Percentiles rank a stretch among this genome's conserved stretches.
phyloP scores from a whole-genome alignment of 2,113 vertebrate species.

The Mandrillus leucophaeus region DNA sequence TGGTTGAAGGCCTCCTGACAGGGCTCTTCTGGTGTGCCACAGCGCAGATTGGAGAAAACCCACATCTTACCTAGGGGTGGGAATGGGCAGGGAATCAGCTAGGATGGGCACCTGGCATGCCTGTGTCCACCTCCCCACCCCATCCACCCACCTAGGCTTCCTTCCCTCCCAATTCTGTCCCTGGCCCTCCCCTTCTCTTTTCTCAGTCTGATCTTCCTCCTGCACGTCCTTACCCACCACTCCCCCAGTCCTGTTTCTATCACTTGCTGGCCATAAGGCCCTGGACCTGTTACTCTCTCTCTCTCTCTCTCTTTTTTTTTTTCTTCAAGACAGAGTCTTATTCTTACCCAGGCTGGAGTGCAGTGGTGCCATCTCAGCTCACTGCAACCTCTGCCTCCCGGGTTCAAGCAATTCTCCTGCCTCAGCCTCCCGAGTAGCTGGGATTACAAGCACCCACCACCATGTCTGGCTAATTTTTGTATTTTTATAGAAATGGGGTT shows the following conservation, averaged over 20 bases:
- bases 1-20: conserved; percentile 57
- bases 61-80: conserved; percentile 67
- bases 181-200: not conserved
- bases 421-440: too few relatives aligned
- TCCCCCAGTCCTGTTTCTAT: not conserved
- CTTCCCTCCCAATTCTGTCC: not conserved
- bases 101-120: not conserved
- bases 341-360: too few relatives aligned
- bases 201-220: not conserved
- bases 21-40: conserved; percentile 47
- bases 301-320: too few relatives aligned
- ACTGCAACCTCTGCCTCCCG: too few relatives aligned
- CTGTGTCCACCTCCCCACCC: not conserved
- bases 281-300: not conserved
- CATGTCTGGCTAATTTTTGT: too few relatives aligned
- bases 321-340: too few relatives aligned
- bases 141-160: not conserved
- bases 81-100: not conserved
- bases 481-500: too few relatives aligned
- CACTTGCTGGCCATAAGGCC: not conserved
- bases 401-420: too few relatives aligned
- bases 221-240: not conserved
- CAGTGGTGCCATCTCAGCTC: too few relatives aligned
- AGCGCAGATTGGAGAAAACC: conserved; percentile 72
- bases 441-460: too few relatives aligned